These are phyloP conservation scores for Ridgeia piscesae DNA, from an alignment of 1,140 invertebrate species.

Conservation along the genomic window DNA sequence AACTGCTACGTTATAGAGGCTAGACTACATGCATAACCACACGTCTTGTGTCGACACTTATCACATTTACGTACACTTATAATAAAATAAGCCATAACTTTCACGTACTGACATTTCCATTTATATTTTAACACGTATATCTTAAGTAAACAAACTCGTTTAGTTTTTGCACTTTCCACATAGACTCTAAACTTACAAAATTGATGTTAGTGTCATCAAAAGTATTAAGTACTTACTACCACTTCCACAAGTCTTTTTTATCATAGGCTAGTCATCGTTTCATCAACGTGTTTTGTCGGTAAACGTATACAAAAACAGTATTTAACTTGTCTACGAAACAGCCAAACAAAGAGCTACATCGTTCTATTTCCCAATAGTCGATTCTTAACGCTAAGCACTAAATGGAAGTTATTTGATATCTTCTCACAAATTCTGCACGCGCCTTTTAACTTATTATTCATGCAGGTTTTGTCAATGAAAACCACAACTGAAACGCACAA, in stretches of 20 bases:
- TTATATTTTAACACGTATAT: no score
- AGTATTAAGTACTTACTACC: neutral
- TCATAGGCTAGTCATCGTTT: neutral
- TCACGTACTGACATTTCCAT: no score
- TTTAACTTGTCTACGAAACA: neutral
- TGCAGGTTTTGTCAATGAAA: neutral
- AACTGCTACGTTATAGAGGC: neutral
- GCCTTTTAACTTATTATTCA: neutral
- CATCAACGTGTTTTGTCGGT: neutral
- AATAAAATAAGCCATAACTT: no score
- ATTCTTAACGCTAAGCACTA: neutral
- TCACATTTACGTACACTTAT: neutral
- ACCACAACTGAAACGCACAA: neutral
- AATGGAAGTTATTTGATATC: neutral
- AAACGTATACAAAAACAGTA: neutral
- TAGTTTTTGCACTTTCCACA: neutral
- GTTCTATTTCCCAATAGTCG: neutral
- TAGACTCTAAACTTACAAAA: neutral
- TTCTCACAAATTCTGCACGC: neutral
- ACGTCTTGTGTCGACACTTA: neutral
- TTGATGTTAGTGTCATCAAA: neutral
- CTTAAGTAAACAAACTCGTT: neutral
- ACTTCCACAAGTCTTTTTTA: neutral
- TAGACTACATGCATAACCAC: neutral
- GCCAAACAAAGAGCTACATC: neutral